phyloP scores from a whole-genome alignment of 2,888 invertebrate species.

The Aquatica leii region DNA sequence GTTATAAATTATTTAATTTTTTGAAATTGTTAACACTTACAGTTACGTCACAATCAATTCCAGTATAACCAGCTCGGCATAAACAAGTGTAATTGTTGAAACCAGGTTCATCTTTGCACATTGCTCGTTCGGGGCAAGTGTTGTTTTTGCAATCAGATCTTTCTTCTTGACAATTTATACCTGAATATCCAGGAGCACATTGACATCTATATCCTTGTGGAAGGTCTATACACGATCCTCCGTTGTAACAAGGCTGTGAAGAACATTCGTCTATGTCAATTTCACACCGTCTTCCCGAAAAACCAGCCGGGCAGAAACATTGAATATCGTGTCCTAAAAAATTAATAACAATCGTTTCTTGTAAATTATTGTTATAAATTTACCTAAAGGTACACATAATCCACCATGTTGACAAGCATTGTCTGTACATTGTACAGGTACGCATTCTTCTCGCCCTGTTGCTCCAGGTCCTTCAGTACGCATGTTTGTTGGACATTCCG shows the following conservation, averaged over 20 bases:
- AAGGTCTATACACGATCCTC: constrained; percentile 89
- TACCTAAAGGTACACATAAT: constrained; percentile 83
- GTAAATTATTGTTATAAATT: neutral
- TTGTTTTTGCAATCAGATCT: constrained; percentile 86
- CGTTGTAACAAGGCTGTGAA: constrained; percentile 93
- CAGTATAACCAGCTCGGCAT: constrained; percentile 94
- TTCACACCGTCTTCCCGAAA: constrained; percentile 92
- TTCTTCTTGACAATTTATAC: constrained; percentile 95
- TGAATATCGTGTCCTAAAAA: constrained; percentile 77
- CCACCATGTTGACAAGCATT: constrained; percentile 92
- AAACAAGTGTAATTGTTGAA: constrained; percentile 90
- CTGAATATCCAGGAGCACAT: constrained; percentile 86
- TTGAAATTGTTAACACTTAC: constrained; percentile 62
- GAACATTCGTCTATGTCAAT: constrained; percentile 95
- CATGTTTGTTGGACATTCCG: constrained; percentile 91
- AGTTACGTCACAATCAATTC: constrained; percentile 89
- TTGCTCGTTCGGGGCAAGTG: constrained; percentile 93
- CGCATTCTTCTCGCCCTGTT: constrained; percentile 85
- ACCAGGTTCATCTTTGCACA: constrained; percentile 96
- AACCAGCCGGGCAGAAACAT: constrained; percentile 94
- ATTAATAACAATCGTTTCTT: neutral
- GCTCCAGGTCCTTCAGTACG: constrained; percentile 84
- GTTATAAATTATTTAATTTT: constrained; percentile 6
- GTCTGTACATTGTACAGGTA: constrained; percentile 85
- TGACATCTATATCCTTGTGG: constrained; percentile 93